Base-by-base conservation (phyloP, 92 coral and sea anemone genomes). In the Phenganax marumi region DNA sequence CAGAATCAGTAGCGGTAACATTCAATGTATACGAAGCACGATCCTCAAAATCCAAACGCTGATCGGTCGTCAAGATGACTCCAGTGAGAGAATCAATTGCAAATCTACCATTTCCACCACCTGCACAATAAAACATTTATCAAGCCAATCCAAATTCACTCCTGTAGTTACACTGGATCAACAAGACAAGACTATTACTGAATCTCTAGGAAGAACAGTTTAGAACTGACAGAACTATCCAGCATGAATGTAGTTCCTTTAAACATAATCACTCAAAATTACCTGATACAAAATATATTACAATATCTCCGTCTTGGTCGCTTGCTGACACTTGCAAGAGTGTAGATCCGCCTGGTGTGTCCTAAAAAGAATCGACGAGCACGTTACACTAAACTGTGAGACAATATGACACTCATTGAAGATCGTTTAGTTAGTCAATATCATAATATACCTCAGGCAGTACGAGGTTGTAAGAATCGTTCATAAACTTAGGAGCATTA, bases 1-100 rank as follows among this genome's bases (percentile, higher is more conserved):
- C 92, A 72, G 79, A 81, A 83, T 89, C 97, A 50, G 85, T 79
- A 7, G 92, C 92, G 0, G 92, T 89, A 49, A 84, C 88, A n/a
- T 70, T 75, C 14, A 91, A 76, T 6, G 48, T 10, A 70, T 91
- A 91, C 48, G 89, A 85, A 50, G 88, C 56, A 68, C 77, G 81
- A 0, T 63, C 26, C 62, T 91, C 97, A 39, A 86, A 89, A 73
- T 91, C 97, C 46, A 91, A 82, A 57, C 22, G 72, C 50, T 91
- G 58, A 64, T 86, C 85, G 11, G 90, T 26, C 5, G 80, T 79
- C 9, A 77, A 87, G 13, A 91, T 68, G 8, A 86, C 87, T 7
- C 97, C 97, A 70, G 89, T 87, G n/a, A 63, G 11, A 51, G 65
- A 73, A 61, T 91, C 97, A 47, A 91, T 87, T 64, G 84, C 70